Evolutionary conservation across 2,888 invertebrate species (phyloP), one percentile per base, ranked within the genome.

Genomic region (Furcula furcula): DNA sequence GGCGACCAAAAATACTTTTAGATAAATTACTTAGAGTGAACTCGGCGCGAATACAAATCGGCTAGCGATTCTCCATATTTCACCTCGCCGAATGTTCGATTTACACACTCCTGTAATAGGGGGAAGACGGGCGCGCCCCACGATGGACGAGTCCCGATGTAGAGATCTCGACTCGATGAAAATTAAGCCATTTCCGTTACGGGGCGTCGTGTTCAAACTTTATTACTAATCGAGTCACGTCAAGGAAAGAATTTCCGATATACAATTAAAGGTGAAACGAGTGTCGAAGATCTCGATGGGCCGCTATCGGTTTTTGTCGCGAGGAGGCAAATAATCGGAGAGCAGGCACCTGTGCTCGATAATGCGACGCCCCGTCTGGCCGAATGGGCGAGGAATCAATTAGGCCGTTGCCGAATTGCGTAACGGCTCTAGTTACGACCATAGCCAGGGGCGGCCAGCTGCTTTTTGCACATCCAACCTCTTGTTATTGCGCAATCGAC

Each of bases 371-470:
- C 80, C 77, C 83, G 82, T 85, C 86, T 84, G 85, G 76, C 54
- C 80, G 72, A 70, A 81, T 83, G 85, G 83, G 84, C 81, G 77
- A 85, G 75, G 82, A 88, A 86, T 88, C 87, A 88, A 88, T 88
- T 87, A 88, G 87, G 81, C 73, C 76, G 74, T 76, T 74, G 73
- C 82, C 79, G 80, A 86, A 84, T 81, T 85, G 80, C 77, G 83
- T 83, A 87, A 86, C 79, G 74, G 76, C 71, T 81, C 77, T 78
- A 77, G 83, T 86, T 85, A 86, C 86, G 84, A 83, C 77, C 84
- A 68, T 72, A 74, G 74, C 77, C 76, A 79, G 73, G 69, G 76
- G 66, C 75, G 76, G 77, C 56, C 87, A 86, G 83, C 81, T 87
- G 87, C 72, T 84, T 87, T 85, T 84, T 84, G 83, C 82, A 79